Base-by-base conservation (phyloP, 23 tunicate species). In the Halocynthia roretzi region DNA sequence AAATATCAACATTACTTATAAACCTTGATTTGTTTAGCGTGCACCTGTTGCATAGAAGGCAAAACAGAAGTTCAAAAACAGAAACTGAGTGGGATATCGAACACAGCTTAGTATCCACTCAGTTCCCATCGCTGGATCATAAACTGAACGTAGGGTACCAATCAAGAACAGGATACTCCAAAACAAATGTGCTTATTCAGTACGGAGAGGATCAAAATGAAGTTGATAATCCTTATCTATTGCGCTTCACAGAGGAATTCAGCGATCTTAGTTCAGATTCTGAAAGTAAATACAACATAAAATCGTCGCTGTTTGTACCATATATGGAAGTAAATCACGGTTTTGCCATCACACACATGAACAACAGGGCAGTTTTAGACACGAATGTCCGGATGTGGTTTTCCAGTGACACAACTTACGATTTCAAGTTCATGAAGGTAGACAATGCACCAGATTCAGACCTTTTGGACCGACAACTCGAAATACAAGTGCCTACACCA, bases 41-140 rank as follows among this genome's bases (percentile, higher is more conserved):
- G 44, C 10, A 71, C 23, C 70, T 86, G 72, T 12, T 56, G 50
- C 82, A 86, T 82, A 86, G 81, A 61, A 82, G 92, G 15, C 82
- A 75, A 7, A 56, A 75, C 55, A 66, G 61, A 11, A 80, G 84
- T 52, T 80, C 90, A 10, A 10, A 74, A 18, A 22, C 78, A 7
- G 78, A 62, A 22, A 83, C 85, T 10, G 52, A 73, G 11, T 89
- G 88, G 88, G 63, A 68, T 5, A 84, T 77, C 22, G 75, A 76
- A 6, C 97, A 91, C 23, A 81, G 71, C 53, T 53, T 91, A 9
- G 22, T 77, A 0, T 74, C 83, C 44, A 19, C 97, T 20, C 97
- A 81, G 60, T 91, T 63, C 67, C 76, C 86, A 18, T 6, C 48
- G 7, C 54, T 91, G 72, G 85, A 91, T 70, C 86, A 85, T 72